These are phyloP conservation scores for Vanessa cardui DNA, from an alignment of 2,888 invertebrate species.

Conservation along the genomic window DNA sequence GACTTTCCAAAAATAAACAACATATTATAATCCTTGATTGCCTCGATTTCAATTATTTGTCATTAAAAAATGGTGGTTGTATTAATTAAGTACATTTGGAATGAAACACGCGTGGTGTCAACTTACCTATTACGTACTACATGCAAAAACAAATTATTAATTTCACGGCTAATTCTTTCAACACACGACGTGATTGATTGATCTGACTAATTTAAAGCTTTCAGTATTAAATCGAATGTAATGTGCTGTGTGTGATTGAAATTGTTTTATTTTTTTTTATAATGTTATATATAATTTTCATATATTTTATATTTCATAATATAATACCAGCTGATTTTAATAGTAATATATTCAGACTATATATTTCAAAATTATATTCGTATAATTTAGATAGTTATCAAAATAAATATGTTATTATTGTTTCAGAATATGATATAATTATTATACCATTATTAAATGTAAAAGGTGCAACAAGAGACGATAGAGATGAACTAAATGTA, in stretches of 20 bases:
- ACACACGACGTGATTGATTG: constrained; percentile 29
- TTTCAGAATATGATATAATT: constrained; percentile 64
- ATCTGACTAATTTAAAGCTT: constrained; percentile 1
- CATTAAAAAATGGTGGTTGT: not conserved
- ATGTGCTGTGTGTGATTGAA: constrained; percentile 16
- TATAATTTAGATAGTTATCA: not conserved
- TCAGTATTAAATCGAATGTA: constrained; percentile 14
- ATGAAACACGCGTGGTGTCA: constrained; percentile 1
- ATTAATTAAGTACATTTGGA: not conserved
- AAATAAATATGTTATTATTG: not conserved
- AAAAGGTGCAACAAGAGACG: constrained; percentile 13
- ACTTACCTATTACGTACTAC: constrained; percentile 5
- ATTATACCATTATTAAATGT: constrained; percentile 55
- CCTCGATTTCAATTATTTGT: not conserved
- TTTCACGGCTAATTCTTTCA: constrained; percentile 62
- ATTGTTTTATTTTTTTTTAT: constrained; percentile 31
- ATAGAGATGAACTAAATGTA: constrained; percentile 9
- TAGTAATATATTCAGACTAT: constrained; percentile 41
- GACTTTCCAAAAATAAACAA: too few species aligned
- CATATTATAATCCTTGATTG: too few species aligned
- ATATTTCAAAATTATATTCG: not conserved
- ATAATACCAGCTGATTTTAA: constrained; percentile 46
- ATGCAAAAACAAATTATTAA: constrained; percentile 48
- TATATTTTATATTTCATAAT: constrained; percentile 39
- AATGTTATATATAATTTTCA: constrained; percentile 32